Base-by-base conservation (phyloP, 2,797 vertebrate genomes). In the Pachyuromys duprasi region DNA sequence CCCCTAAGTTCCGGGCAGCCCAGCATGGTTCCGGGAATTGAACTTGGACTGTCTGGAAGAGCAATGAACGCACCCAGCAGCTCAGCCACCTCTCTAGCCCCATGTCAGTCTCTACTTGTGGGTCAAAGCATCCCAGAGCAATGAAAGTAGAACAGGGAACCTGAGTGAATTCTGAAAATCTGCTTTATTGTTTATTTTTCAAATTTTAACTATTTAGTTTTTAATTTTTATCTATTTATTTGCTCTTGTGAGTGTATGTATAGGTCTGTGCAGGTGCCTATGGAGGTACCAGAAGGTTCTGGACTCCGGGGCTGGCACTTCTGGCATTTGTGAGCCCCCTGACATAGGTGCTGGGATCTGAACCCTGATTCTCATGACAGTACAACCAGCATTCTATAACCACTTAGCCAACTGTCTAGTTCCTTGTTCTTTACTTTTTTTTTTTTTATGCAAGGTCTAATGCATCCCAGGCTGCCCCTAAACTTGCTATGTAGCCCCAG, bases 151-250 rank as follows among this genome's bases (percentile, higher is more conserved):
- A 92, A 74, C 12, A 82, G 20, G 57, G 26, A 26, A 69, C 18
- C 26, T 79, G 87, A 86, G 33, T 65, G 79, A 89, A 91, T 62
- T 96, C 36, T 67, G 69, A 67, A 62, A 65, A 81, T 89, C 78
- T 8, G 49, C 13, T 76, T 86, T 62, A 80, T 81, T 78, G 78
- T 55, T 45, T 31, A 60, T 60, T 36, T 36, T n/a, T 80, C 11
- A 24, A 80, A 24, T 39, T 55, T 24, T 57, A 80, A 49, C 11
- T 42, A 26, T 26, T 42, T 20, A 4, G 24, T 26, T 60, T 62
- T 62, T 24, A 62, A 22, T 62, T 65, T 65, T 65, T 65, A 65
- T 72, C 39, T 36, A 22, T 17, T 7, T 49, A n/a, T n/a, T 20
- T 60, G n/a, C 15, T 26, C 60, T 15, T 36, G 5, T 60, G 36